Percentiles rank a stretch among this genome's conserved stretches.
phyloP scores from a whole-genome alignment of 2,797 vertebrate genomes.

The Catostomus latipinnis region DNA sequence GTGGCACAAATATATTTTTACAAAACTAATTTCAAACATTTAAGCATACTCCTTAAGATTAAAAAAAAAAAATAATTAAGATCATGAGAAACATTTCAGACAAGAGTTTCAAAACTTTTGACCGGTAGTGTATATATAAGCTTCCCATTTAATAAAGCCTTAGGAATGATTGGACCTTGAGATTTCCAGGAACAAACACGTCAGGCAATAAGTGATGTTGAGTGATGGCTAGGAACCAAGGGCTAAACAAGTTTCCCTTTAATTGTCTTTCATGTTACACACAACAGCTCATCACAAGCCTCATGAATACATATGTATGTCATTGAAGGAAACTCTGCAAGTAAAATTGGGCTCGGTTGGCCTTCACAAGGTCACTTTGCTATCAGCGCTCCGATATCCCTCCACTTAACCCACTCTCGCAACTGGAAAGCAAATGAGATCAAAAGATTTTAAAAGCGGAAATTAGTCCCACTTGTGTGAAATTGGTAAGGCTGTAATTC shows the following conservation, averaged over 20 bases:
- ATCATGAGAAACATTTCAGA: too few relatives aligned
- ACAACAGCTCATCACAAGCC: conserved; percentile 1
- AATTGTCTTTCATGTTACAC: conserved; percentile 35
- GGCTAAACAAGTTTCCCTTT: conserved; percentile 51
- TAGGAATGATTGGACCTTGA: conserved; percentile 47
- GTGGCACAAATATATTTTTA: too few relatives aligned
- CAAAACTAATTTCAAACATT: too few relatives aligned
- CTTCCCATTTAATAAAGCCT: too few relatives aligned
- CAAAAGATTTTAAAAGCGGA: conserved; percentile 59
- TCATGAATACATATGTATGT: not conserved
- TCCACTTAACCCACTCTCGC: conserved; percentile 63
- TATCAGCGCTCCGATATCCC: conserved; percentile 65
- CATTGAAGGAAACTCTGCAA: conserved; percentile 19
- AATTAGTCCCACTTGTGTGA: conserved; percentile 34
- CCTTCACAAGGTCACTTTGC: conserved; percentile 81
- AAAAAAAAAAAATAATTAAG: too few relatives aligned
- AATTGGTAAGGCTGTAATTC: conserved; percentile 41
- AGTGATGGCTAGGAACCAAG: conserved; percentile 50
- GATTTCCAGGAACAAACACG: conserved; percentile 36
- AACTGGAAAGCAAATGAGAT: conserved; percentile 70
- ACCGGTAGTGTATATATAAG: too few relatives aligned
- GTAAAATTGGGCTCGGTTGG: conserved; percentile 45
- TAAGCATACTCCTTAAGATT: too few relatives aligned
- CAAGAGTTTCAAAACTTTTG: too few relatives aligned
- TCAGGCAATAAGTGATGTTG: conserved; percentile 22